A percentile compares a stretch with the other conserved stretches of the same genome.
Conservation (phyloP, 2,113 vertebrate genomes). For the Vimba vimba region DNA sequence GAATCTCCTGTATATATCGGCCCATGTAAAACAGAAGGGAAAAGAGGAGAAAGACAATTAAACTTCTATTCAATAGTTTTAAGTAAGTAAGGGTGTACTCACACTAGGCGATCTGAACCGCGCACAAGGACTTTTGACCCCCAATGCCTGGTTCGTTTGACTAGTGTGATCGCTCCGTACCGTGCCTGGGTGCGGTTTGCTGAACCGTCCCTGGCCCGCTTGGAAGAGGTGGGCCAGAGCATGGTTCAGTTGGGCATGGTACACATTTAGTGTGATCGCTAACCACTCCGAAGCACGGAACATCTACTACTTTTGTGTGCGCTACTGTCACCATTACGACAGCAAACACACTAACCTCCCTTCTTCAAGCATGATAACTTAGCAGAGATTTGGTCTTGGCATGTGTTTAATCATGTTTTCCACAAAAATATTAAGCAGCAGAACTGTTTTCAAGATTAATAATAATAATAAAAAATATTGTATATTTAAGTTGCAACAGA, state of each 20-base stretch:
- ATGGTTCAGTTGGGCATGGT: too few relatives aligned
- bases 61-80: neutral
- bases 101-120: too few relatives aligned
- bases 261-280: too few relatives aligned
- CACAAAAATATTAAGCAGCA: neutral
- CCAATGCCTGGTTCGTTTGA: too few relatives aligned
- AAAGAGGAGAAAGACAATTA: neutral
- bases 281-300: too few relatives aligned
- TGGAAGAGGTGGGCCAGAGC: too few relatives aligned
- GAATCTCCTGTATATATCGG: slow-evolving; percentile 82
- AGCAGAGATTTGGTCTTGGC: neutral
- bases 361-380: neutral
- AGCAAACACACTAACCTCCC: neutral
- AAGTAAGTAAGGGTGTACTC: neutral
- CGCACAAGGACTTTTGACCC: too few relatives aligned
- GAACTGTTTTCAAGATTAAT: neutral
- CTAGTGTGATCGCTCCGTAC: too few relatives aligned
- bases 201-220: too few relatives aligned
- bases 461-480: neutral
- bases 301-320: too few relatives aligned
- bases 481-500: neutral
- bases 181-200: too few relatives aligned
- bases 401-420: neutral
- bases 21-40: neutral
- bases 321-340: too few relatives aligned